These are phyloP conservation scores for Gymnogyps californianus DNA, from an alignment of 2,113 vertebrate genomes.

Conservation along the genomic window DNA sequence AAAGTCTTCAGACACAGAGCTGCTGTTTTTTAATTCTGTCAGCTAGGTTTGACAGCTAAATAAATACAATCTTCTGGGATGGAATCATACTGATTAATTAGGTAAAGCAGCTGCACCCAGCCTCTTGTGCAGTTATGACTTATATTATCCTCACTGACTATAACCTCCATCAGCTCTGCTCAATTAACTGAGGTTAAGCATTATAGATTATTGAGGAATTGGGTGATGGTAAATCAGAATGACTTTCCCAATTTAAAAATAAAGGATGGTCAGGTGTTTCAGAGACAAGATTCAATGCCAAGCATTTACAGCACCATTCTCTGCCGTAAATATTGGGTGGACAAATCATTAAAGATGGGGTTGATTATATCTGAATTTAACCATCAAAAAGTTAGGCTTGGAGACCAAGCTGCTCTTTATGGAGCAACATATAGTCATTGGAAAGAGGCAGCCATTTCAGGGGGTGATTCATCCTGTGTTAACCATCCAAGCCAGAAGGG, in stretches of 20 bases:
- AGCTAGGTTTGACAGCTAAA: background rate
- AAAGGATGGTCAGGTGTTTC: background rate
- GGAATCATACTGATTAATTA: slow-evolving; percentile 3
- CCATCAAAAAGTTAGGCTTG: background rate
- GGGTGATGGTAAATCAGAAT: background rate
- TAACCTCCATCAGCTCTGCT: slow-evolving; percentile 24
- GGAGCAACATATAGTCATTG: background rate
- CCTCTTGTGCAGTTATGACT: background rate
- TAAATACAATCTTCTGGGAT: background rate
- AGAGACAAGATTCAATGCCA: background rate
- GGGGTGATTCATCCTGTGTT: background rate
- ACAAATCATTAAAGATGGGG: background rate
- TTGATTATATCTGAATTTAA: background rate
- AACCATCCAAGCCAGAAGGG: rapidly evolving
- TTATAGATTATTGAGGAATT: slow-evolving; percentile 7
- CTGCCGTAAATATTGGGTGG: background rate
- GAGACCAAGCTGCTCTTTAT: background rate
- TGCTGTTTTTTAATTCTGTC: background rate
- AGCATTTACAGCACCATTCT: background rate
- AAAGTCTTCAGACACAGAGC: background rate
- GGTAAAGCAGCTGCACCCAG: background rate
- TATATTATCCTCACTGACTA: background rate
- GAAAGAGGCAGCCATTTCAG: background rate
- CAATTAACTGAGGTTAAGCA: slow-evolving; percentile 28
- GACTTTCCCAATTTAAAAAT: background rate